Base-by-base conservation (phyloP, 2,888 invertebrate species). In the Spodoptera exigua region DNA sequence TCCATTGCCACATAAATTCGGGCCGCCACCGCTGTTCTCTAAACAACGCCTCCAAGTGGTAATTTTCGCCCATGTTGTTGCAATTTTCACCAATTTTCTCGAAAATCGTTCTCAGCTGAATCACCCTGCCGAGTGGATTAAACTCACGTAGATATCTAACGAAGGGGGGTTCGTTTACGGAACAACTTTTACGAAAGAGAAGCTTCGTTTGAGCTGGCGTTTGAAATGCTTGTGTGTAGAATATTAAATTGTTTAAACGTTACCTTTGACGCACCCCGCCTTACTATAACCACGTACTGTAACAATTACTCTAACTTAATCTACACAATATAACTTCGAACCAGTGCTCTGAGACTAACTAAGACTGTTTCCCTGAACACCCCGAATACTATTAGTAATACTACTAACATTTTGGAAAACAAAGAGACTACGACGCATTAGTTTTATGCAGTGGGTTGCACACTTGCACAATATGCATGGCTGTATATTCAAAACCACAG, bases 91-190 rank as follows among this genome's bases (percentile, higher is more conserved):
- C 90, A 92, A 92, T 92, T 92, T 90, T 85, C 86, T 76, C 78
- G 82, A 86, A 90, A 91, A 91, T 91, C 89, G 89, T 85, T 88
- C 83, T 78, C 85, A 77, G 83, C 84, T 79, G 79, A 84, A 86
- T 83, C 86, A 81, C 87, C 85, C 82, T 76, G 75, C 80, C 83
- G 85, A 92, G 86, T 89, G 89, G 88, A 92, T 93, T 93, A 93
- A 93, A 89, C 93, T 93, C 93, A 93, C 93, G 93, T 93, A 93
- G 92, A 91, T 92, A 92, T 90, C 92, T 93, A 94, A 94, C 92
- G 93, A 93, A 93, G 89, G 90, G 87, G 85, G 89, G 88, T 90
- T 91, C 91, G 91, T 90, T 92, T 91, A 89, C 87, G 85, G 87
- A 88, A 86, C 88, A 92, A 92, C 92, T 93, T 93, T 92, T 89